Conservation (phyloP, 2,113 vertebrate genomes). For the human region DNA sequence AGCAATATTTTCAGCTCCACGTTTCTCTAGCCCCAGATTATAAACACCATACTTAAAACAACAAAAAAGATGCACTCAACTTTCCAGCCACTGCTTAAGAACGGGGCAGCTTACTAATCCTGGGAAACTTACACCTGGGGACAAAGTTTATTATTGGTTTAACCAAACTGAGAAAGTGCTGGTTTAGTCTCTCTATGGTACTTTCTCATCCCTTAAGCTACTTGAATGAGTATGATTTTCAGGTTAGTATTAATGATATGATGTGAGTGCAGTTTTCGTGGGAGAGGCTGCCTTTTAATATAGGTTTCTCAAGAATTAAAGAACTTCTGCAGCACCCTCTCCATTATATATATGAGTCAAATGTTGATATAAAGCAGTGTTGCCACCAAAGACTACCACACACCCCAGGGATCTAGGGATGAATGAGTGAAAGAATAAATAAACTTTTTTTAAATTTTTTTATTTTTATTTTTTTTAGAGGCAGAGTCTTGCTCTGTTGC, state of each 20-base stretch:
- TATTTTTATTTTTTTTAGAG: too few relatives aligned
- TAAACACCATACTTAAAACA: background rate
- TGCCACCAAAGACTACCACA: background rate
- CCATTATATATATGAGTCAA: background rate
- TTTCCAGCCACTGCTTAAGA: background rate
- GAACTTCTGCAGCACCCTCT: background rate
- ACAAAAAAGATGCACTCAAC: background rate
- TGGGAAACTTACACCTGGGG: background rate
- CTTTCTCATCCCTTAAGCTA: background rate
- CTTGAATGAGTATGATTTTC: constrained; percentile 11
- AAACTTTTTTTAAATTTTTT: too few relatives aligned
- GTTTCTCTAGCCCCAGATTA: constrained; percentile 51
- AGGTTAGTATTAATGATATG: background rate
- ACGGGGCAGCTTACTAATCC: background rate
- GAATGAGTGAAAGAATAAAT: background rate
- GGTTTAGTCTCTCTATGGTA: background rate
- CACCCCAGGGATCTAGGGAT: background rate
- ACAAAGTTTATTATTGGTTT: background rate
- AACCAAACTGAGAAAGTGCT: constrained; percentile 42
- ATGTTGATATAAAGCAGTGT: background rate
- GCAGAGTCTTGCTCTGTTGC: too few relatives aligned
- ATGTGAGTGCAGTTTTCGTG: background rate
- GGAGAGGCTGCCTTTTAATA: constrained; percentile 23
- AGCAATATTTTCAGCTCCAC: constrained; percentile 36
- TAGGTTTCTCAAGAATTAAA: constrained; percentile 60